A percentile compares a stretch with the other conserved stretches of the same genome.
These are phyloP conservation scores for Grapholita molesta DNA, from an alignment of 1,140 invertebrate species.

Conservation along the genomic window DNA sequence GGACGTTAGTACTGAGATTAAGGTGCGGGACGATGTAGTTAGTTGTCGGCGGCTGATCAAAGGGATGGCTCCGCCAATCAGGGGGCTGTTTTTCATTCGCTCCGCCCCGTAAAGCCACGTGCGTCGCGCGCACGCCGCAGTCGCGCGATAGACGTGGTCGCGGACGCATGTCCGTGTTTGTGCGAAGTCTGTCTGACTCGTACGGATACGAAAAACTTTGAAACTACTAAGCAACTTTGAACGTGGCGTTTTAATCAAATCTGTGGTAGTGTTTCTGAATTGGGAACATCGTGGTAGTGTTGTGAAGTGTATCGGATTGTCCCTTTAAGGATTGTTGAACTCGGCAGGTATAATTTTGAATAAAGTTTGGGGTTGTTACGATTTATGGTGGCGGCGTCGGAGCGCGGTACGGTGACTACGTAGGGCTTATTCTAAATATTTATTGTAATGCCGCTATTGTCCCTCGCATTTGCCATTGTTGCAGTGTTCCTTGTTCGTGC, in stretches of 20 bases:
- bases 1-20: conserved; percentile 75
- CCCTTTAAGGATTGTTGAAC: conserved; percentile 2
- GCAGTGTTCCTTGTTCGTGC: conserved; percentile 23
- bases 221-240: background rate
- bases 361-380: conserved; percentile 3
- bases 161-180: conserved; percentile 22
- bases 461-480: conserved; percentile 37
- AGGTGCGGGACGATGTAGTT: conserved; percentile 72
- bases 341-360: conserved; percentile 16
- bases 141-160: conserved; percentile 38
- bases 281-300: too few relatives aligned
- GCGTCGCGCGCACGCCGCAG: conserved; percentile 69
- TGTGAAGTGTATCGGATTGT: background rate
- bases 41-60: conserved; percentile 72
- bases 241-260: background rate
- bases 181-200: background rate
- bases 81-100: conserved; percentile 28
- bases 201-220: conserved; percentile 1
- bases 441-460: conserved; percentile 44
- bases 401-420: conserved; percentile 30
- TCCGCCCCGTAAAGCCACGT: conserved; percentile 63
- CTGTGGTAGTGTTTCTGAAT: too few relatives aligned
- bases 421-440: conserved; percentile 55
- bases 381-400: conserved; percentile 13
- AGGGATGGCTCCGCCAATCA: conserved; percentile 55